Evolutionary conservation across 2,113 vertebrate species (phyloP).

Genomic region (Cricetomys ansorgei): DNA sequence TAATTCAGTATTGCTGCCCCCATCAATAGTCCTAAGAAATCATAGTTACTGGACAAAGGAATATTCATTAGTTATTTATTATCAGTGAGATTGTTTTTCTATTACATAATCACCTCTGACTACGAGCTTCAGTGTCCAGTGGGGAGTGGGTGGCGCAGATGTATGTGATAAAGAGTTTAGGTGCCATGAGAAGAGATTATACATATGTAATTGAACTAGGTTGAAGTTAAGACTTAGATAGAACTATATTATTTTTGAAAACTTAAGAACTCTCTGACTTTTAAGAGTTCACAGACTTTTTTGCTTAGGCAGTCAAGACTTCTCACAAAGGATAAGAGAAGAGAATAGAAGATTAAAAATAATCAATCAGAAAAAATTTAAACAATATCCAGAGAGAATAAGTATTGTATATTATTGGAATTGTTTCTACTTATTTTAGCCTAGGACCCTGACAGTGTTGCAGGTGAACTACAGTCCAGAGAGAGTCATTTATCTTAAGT

Average conservation of each 20-base stretch:
- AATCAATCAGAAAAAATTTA: background rate
- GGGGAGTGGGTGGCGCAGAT: background rate
- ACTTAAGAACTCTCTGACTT: slow-evolving; percentile 5
- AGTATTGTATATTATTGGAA: background rate
- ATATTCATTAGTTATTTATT: background rate
- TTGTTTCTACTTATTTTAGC: background rate
- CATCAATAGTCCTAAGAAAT: background rate
- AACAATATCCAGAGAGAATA: background rate
- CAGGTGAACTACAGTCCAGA: background rate
- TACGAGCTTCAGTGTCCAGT: background rate
- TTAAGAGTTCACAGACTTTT: background rate
- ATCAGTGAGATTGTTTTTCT: background rate
- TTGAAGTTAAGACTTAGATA: background rate
- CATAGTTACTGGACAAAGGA: background rate
- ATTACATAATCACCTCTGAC: background rate
- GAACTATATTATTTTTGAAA: slow-evolving; percentile 33
- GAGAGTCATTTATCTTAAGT: background rate
- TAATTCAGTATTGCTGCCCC: background rate
- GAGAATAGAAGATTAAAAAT: background rate
- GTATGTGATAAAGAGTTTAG: background rate
- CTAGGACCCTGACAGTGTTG: background rate
- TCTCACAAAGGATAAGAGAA: background rate
- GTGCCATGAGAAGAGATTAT: background rate
- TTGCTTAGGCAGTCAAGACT: background rate
- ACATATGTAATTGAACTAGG: background rate